Evolutionary conservation across 1,140 invertebrate species (phyloP).

Genomic region (Pseudomyrmex sp.): DNA sequence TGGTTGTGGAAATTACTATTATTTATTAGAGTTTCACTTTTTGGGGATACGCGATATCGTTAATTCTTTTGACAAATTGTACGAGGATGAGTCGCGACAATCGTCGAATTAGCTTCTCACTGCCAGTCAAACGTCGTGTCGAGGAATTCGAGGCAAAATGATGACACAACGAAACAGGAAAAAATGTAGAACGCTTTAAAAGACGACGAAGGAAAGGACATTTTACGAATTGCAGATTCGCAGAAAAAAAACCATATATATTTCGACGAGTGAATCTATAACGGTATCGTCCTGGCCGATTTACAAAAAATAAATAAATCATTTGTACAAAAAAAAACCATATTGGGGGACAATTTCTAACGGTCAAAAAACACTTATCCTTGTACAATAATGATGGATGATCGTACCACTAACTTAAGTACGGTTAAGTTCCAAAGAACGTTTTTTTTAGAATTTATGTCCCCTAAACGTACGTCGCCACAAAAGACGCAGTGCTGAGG

Average conservation of each 20-base stretch:
- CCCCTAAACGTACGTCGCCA: constrained; percentile 27
- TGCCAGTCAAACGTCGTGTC: constrained; percentile 45
- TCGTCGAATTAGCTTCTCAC: constrained; percentile 43
- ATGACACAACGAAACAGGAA: constrained; percentile 62
- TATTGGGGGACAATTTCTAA: background rate
- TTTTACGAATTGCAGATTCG: constrained; percentile 2
- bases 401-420: background rate
- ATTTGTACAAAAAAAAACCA: background rate
- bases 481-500: constrained; percentile 21
- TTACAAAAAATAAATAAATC: background rate
- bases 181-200: background rate
- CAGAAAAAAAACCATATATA: background rate
- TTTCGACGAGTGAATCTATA: background rate
- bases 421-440: constrained; percentile 19
- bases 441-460: background rate
- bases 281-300: background rate
- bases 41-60: background rate
- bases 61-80: constrained; percentile 41
- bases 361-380: constrained; percentile 53
- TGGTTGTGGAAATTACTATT: background rate
- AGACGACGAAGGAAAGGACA: constrained; percentile 18
- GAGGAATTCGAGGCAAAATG: constrained; percentile 51
- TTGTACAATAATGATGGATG: background rate
- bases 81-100: constrained; percentile 60
- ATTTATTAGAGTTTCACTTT: background rate